phyloP scores from a whole-genome alignment of 2,113 vertebrate species.

The Microtus montanus region DNA sequence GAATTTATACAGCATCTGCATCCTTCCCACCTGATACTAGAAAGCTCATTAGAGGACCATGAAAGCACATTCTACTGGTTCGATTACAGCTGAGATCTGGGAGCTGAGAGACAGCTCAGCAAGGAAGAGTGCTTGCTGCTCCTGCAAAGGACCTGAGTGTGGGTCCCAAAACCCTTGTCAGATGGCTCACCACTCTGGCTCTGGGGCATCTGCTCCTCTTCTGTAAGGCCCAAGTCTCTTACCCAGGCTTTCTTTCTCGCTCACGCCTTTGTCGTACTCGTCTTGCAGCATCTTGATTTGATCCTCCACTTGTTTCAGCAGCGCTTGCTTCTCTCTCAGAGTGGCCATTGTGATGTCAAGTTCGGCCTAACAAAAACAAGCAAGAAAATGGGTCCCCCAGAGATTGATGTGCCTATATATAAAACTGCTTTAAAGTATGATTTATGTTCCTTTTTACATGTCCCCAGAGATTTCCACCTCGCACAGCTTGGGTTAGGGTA shows the following conservation, averaged over 20 bases:
- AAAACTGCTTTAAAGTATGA: not conserved
- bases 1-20: not conserved
- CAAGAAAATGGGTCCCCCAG: not conserved
- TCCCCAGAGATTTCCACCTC: not conserved
- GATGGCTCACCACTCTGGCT: not conserved
- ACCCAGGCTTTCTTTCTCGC: conserved; percentile 90
- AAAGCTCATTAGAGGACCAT: not conserved
- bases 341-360: conserved; percentile 88
- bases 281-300: conserved; percentile 88
- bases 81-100: not conserved
- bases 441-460: not conserved
- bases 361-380: conserved; percentile 84
- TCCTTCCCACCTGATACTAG: not conserved
- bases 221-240: conserved; percentile 44
- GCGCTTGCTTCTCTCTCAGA: conserved; percentile 87
- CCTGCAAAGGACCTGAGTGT: not conserved
- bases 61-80: not conserved
- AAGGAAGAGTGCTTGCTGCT: not conserved
- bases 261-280: conserved; percentile 86
- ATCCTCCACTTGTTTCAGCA: conserved; percentile 87
- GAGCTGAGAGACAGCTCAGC: not conserved
- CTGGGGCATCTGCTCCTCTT: not conserved
- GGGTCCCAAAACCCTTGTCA: not conserved
- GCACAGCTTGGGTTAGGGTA: not conserved
- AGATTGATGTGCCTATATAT: not conserved